Base-by-base conservation (phyloP, 2,113 vertebrate genomes). In the Fukomys damarensis region DNA sequence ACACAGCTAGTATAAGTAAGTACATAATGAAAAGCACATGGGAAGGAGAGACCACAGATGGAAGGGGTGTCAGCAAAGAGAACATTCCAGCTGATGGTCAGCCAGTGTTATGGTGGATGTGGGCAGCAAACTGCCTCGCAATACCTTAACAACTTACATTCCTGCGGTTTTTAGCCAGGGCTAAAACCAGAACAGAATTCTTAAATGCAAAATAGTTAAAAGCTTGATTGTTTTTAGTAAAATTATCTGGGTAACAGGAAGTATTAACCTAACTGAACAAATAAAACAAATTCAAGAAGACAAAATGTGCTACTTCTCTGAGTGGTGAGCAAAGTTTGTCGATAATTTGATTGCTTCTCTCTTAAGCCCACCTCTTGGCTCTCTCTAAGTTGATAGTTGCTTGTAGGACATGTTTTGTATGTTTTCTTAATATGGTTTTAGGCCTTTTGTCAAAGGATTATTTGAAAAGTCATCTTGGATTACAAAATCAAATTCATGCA, bases 211-310 rank as follows among this genome's bases (percentile, higher is more conserved):
- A 65, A 76, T 24, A 70, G 87, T 80, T 20, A 90, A 79, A 24
- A 92, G 38, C 59, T 43, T 94, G 63, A n/a, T 79, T 52, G 68
- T 43, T 90, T 85, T 86, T 81, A 16, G 38, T 41, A 87, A 38
- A 14, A 66, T 43, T 80, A 24, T 43, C 43, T 59, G 65, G 7
- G 65, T 76, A 93, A 77, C 38, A 65, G 24, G n/a, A 96, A 83
- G 2, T 70, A 83, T 89, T 89, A 86, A 95, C 76, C 65, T 65
- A 85, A 88, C 12, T 72, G 54, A 26, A 41, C 68, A 86, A 72
- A 59, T 96, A 80, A 94, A 89, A 43, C 8, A 52, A 49, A 63
- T 61, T 86, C 7, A 63, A 91, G 93, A 65, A 54, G 19, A 17
- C 28, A 90, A 16, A 65, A 26, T 70, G 76, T 77, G 26, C 28